Conservation (phyloP, 2,113 vertebrate genomes). For the Apaloderma vittatum region DNA sequence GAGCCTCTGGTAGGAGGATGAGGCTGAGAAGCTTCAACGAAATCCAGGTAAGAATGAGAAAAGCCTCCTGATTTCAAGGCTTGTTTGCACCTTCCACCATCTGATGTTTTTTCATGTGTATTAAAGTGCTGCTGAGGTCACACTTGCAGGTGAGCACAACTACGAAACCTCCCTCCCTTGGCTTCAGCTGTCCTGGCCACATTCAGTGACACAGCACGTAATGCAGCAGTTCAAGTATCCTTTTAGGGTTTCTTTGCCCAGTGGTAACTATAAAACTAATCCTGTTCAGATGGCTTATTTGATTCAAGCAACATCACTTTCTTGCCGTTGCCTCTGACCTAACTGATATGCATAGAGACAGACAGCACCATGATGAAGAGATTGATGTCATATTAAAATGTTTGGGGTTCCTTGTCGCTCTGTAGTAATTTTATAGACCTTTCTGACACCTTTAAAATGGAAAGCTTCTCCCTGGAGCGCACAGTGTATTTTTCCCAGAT, state of each 20-base stretch:
- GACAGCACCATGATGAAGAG: not conserved
- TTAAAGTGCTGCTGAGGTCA: not conserved
- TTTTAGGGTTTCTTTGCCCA: not conserved
- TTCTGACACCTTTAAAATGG: not conserved
- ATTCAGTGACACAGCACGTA: not conserved
- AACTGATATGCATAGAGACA: not conserved
- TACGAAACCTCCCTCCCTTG: not conserved
- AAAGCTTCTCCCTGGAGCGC: not conserved
- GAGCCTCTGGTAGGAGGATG: not conserved
- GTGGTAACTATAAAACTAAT: slow-evolving; percentile 7
- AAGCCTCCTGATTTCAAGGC: not conserved
- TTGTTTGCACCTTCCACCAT: not conserved
- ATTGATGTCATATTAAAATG: not conserved
- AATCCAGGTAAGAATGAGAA: not conserved
- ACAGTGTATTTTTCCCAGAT: not conserved
- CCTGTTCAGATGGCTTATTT: not conserved
- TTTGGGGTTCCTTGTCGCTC: not conserved
- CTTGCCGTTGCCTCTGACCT: not conserved
- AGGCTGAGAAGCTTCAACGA: not conserved
- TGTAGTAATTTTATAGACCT: not conserved
- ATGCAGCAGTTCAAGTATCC: not conserved
- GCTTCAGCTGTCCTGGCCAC: accelerated
- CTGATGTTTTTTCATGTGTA: not conserved
- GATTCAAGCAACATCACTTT: not conserved
- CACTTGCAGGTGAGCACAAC: not conserved